Conservation (phyloP, 1,140 invertebrate species). For the Trichogramma pretiosum region DNA sequence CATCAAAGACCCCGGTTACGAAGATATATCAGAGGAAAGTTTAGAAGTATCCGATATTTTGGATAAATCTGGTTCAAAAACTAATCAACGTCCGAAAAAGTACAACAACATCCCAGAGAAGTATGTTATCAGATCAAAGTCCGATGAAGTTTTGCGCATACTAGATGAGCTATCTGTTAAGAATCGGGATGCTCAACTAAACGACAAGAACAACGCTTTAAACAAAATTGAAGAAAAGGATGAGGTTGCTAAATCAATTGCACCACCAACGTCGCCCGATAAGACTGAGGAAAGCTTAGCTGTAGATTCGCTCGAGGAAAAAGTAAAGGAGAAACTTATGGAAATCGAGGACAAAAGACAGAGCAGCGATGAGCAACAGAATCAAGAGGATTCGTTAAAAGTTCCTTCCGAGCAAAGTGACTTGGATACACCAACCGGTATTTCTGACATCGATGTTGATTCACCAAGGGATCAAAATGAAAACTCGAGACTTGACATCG, state of each 20-base stretch:
- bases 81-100: constrained; percentile 23
- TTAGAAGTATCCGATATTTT: constrained; percentile 41
- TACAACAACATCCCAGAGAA: constrained; percentile 25
- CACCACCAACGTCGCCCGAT: background rate
- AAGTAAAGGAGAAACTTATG: background rate
- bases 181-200: background rate
- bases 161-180: constrained; percentile 32
- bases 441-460: constrained; percentile 38
- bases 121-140: constrained; percentile 28
- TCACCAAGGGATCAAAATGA: constrained; percentile 35
- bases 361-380: background rate
- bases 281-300: background rate
- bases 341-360: background rate
- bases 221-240: background rate
- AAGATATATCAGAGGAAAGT: constrained; percentile 43
- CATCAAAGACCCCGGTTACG: constrained; percentile 37
- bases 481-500: constrained; percentile 28
- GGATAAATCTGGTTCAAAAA: constrained; percentile 26
- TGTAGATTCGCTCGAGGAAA: background rate
- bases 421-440: constrained; percentile 31
- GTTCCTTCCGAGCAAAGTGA: background rate
- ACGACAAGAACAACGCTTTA: background rate
- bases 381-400: background rate
- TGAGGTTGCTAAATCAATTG: background rate
- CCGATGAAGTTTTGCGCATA: constrained; percentile 32